Percentiles rank a stretch among this genome's conserved stretches.
Conservation (phyloP, 2,797 vertebrate species). For the Parauchenoglanis ngamensis region DNA sequence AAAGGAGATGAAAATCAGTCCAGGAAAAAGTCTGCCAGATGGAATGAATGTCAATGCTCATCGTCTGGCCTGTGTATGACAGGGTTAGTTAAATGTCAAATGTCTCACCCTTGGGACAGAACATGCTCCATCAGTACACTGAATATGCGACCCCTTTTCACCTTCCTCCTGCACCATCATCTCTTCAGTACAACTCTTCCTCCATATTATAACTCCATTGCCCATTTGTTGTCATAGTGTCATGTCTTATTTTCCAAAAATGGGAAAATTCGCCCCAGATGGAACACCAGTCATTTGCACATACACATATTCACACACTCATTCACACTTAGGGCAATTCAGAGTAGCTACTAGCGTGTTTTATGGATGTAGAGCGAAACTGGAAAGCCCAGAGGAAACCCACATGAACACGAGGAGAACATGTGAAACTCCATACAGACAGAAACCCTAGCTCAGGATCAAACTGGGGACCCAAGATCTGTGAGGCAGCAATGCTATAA, state of each 20-base stretch:
- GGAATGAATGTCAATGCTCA: constrained; percentile 71
- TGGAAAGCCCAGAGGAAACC: not conserved
- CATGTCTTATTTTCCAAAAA: not conserved
- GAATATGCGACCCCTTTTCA: constrained; percentile 49
- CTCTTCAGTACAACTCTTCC: not conserved
- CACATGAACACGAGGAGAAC: not conserved
- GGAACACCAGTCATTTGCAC: not conserved
- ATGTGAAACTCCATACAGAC: not conserved
- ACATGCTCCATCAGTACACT: constrained; percentile 35
- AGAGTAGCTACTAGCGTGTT: not conserved
- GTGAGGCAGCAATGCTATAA: not conserved
- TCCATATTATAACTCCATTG: too few species aligned
- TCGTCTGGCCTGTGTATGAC: constrained; percentile 67
- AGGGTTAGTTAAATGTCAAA: constrained; percentile 73
- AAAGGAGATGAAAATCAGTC: constrained; percentile 38
- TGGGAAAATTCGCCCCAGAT: not conserved
- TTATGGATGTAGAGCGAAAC: not conserved
- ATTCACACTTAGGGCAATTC: not conserved
- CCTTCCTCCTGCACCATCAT: not conserved
- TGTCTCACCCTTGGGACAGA: constrained; percentile 55
- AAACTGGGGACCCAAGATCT: not conserved
- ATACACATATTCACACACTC: not conserved
- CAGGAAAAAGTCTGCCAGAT: constrained; percentile 57
- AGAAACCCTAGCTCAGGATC: not conserved
- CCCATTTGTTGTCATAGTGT: not conserved